Evolutionary conservation across 1,140 invertebrate species (phyloP).

Genomic region (Drosophila melanogaster): Release_6_plus_ISO1_MT NT_033777.3:27106501-27107000

Average conservation of each 20-base stretch:
- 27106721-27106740: constrained; percentile 61
- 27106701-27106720: constrained; percentile 21
- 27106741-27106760: constrained; percentile 67
- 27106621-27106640: constrained; percentile 69
- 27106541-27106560: constrained; percentile 11
- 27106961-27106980: constrained; percentile 33
- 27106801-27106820: constrained; percentile 32
- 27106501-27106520: constrained; percentile 56
- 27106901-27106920: constrained; percentile 10
- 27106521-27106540: constrained; percentile 19
- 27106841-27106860: constrained; percentile 28
- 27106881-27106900: background rate
- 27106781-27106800: constrained; percentile 14
- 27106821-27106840: constrained; percentile 69
- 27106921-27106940: constrained; percentile 54
- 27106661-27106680: constrained; percentile 57
- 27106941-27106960: constrained; percentile 59
- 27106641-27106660: constrained; percentile 80
- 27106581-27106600: constrained; percentile 32
- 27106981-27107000: constrained; percentile 19
- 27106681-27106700: constrained; percentile 34
- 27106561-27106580: constrained; percentile 25
- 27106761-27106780: constrained; percentile 38
- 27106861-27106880: background rate
- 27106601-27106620: constrained; percentile 71